Evolutionary conservation across 2,797 vertebrate genomes (phyloP).

Genomic region (Brachymystax lenok): DNA sequence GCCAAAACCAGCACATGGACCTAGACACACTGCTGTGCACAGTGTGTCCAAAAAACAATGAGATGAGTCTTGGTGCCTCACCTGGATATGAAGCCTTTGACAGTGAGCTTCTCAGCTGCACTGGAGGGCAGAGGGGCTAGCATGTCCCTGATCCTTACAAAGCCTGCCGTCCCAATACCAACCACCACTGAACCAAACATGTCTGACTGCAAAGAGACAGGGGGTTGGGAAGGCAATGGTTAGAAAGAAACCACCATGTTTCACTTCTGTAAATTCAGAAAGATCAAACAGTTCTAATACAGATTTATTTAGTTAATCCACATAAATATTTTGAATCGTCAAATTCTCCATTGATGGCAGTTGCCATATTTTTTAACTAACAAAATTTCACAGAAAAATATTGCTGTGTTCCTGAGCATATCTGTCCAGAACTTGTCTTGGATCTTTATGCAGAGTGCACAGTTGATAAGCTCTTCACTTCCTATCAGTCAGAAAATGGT

Average conservation of each 20-base stretch:
- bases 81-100: slow-evolving; percentile 90
- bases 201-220: slow-evolving; percentile 11
- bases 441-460: no score
- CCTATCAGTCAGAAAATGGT: neutral
- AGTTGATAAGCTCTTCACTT: no score
- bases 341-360: no score
- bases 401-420: no score
- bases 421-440: no score
- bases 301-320: neutral
- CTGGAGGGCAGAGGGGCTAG: slow-evolving; percentile 73
- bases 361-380: no score
- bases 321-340: neutral
- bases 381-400: no score
- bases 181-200: slow-evolving; percentile 91
- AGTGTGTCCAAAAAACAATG: no score
- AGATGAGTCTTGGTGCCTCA: slow-evolving; percentile 51
- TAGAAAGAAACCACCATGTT: neutral
- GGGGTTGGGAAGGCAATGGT: neutral
- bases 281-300: neutral
- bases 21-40: no score
- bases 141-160: slow-evolving; percentile 86
- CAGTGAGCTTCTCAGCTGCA: slow-evolving; percentile 77
- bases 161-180: slow-evolving; percentile 86
- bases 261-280: neutral
- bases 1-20: no score